These are phyloP conservation scores for Eupithecia vulgata DNA, from an alignment of 2,888 invertebrate genomes.

Conservation along the genomic window DNA sequence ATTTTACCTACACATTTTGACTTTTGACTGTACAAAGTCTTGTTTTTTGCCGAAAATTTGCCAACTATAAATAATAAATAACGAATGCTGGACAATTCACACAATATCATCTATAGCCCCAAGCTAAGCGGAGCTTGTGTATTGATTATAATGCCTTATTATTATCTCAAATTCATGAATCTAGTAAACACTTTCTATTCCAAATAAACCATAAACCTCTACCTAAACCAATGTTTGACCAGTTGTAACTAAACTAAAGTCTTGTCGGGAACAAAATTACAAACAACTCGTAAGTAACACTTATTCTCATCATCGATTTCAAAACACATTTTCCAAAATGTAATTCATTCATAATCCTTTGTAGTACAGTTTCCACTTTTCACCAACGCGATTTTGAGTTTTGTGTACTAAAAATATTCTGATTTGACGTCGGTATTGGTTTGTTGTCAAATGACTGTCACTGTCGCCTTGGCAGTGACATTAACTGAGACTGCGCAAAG, in stretches of 20 bases:
- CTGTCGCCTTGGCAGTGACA: constrained; percentile 29
- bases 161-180: too few species aligned
- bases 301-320: background rate
- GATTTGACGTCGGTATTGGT: background rate
- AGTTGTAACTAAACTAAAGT: background rate
- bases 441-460: constrained; percentile 16
- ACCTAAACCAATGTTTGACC: background rate
- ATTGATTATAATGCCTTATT: too few species aligned
- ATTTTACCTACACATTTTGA: too few species aligned
- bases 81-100: too few species aligned
- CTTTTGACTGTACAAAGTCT: too few species aligned
- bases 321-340: background rate
- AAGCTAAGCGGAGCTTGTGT: too few species aligned
- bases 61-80: too few species aligned
- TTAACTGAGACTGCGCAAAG: constrained; percentile 20
- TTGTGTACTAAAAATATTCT: constrained; percentile 8
- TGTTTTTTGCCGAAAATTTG: too few species aligned
- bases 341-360: background rate
- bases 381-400: background rate
- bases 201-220: background rate
- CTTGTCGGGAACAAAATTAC: background rate
- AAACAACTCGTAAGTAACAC: background rate
- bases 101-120: too few species aligned
- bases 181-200: too few species aligned
- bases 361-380: background rate